Evolutionary conservation across 2,113 vertebrate species (phyloP).

Genomic region (Aptenodytes forsteri): DNA sequence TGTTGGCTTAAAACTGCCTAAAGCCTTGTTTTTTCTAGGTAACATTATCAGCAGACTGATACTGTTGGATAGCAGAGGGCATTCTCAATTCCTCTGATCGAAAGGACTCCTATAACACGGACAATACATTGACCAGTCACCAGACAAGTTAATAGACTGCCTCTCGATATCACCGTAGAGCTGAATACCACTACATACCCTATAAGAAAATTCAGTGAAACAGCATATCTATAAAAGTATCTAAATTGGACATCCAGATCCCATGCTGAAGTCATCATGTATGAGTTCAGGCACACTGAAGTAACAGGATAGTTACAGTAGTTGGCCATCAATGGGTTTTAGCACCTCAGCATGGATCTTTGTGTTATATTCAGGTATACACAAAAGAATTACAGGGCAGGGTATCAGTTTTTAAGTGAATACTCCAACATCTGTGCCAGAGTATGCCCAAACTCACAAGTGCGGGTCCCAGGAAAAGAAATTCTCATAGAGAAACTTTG

Average conservation of each 20-base stretch:
- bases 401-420: background rate
- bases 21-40: background rate
- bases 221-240: background rate
- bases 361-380: background rate
- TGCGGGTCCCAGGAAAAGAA: background rate
- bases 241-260: background rate
- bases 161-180: accelerated
- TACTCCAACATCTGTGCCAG: background rate
- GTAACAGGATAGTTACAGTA: background rate
- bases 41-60: background rate
- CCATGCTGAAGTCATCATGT: background rate
- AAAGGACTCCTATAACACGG: background rate
- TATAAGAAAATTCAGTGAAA: background rate
- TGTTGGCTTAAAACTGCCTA: background rate
- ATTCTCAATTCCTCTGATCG: background rate
- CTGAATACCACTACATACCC: background rate
- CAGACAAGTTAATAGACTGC: background rate
- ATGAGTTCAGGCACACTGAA: background rate
- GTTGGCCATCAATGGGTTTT: background rate
- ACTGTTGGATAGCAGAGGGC: background rate
- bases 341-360: background rate
- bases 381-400: background rate
- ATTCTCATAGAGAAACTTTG: background rate
- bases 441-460: background rate
- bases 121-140: background rate